These are phyloP conservation scores for Gyrodactylus salaris DNA, from an alignment of 1,140 invertebrate genomes.

Conservation along the genomic window DNA sequence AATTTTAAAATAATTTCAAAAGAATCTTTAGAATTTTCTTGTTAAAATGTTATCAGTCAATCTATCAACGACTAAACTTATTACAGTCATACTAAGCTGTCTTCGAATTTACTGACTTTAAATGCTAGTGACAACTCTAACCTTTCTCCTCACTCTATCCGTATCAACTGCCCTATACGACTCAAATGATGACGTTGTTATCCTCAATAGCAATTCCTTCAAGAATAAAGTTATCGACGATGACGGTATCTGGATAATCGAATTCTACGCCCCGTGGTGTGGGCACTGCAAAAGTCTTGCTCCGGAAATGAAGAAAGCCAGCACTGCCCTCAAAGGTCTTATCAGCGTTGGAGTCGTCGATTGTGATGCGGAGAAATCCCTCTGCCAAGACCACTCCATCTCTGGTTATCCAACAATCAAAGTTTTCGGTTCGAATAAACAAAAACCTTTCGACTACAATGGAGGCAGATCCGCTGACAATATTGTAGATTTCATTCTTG, in stretches of 20 bases:
- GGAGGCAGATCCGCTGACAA: slow-evolving; percentile 17
- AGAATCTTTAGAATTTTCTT: too few relatives aligned
- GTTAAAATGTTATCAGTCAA: too few relatives aligned
- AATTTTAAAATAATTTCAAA: too few relatives aligned
- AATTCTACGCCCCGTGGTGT: slow-evolving; percentile 61
- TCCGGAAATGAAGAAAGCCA: slow-evolving; percentile 72
- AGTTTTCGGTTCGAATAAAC: slow-evolving; percentile 54
- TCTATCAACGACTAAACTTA: too few relatives aligned
- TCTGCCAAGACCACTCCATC: slow-evolving; percentile 44
- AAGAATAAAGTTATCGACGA: slow-evolving; percentile 44
- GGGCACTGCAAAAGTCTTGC: slow-evolving; percentile 65
- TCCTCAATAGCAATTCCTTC: slow-evolving; percentile 61
- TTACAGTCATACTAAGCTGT: too few relatives aligned
- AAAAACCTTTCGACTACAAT: slow-evolving; percentile 47
- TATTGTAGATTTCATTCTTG: neutral
- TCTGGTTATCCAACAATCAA: slow-evolving; percentile 80
- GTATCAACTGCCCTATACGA: slow-evolving; percentile 32
- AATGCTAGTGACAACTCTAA: too few relatives aligned
- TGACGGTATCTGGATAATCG: slow-evolving; percentile 67
- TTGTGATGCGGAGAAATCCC: slow-evolving; percentile 47
- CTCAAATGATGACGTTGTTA: slow-evolving; percentile 44
- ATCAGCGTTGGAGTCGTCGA: slow-evolving; percentile 70
- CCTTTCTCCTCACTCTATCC: neutral
- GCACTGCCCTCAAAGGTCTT: slow-evolving; percentile 56
- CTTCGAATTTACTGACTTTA: too few relatives aligned